Evolutionary conservation across 2,888 invertebrate species (phyloP), one percentile per base, ranked within the genome.

Genomic region (Aspidapion aeneum): DNA sequence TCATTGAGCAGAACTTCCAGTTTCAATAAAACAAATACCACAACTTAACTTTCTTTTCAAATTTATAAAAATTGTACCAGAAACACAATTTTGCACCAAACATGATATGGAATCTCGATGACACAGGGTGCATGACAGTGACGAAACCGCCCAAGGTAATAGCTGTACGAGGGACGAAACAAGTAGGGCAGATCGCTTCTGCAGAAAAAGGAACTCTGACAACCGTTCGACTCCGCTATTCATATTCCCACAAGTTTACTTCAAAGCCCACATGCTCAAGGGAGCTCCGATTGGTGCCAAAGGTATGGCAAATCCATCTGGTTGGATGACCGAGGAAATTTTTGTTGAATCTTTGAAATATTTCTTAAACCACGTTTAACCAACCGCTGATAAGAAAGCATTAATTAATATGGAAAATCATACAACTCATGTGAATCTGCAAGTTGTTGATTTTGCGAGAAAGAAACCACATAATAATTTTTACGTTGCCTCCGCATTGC

Each of bases 71-170:
- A 51, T 59, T 62, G 21, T 54, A 17, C 21, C 21, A 21, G 48
- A 58, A 62, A 62, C 58, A 62, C 51, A 68, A 63, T 17, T 65
- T 66, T 65, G 55, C 59, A 1, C 22, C 65, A 21, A 18, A 65
- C 54, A 62, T n/a, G n/a, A n/a, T 52, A 52, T 52, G 54, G 54
- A 52, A 63, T 21, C n/a, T 55, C 18, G 59, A 69, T 51, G 60
- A 69, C 61, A 65, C 62, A 20, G 66, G 66, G 16, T 65, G 65
- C 50, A 63, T 56, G 54, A 63, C 65, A 1, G 65, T 66, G 1
- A 68, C 66, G 17, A 66, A 68, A 3, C 63, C 68, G 16, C 66
- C 61, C 1, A 66, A 63, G 21, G 66, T 68, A 21, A 60, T 67
- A 65, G 63, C 64, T 18, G 60, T 48, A 56, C 19, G 60, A 59